Conservation (phyloP, 1,140 invertebrate genomes). For the Euura lappo region DNA sequence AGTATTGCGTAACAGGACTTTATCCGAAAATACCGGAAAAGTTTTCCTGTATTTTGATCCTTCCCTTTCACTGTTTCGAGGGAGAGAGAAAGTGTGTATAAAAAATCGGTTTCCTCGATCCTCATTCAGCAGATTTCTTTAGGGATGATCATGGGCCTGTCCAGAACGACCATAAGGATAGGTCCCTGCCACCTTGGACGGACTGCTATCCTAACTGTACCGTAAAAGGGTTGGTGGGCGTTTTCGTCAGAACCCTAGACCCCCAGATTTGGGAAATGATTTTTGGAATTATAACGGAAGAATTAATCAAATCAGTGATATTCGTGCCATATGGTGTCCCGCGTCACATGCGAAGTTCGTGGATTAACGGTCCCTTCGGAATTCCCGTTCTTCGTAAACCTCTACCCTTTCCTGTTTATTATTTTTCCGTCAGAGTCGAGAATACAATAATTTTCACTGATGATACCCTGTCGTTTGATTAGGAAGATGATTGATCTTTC, state of each 20-base stretch:
- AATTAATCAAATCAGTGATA: not conserved
- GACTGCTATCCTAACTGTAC: not conserved
- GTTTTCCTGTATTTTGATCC: too few relatives aligned
- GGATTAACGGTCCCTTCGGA: not conserved
- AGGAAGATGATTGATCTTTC: too few relatives aligned
- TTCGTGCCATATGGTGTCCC: not conserved
- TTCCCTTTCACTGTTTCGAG: too few relatives aligned
- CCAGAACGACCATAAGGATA: not conserved
- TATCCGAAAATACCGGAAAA: not conserved
- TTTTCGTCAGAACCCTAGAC: not conserved
- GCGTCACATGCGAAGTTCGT: not conserved
- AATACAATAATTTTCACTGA: too few relatives aligned
- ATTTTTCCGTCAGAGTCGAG: too few relatives aligned
- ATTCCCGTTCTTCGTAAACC: not conserved
- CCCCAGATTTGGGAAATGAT: not conserved
- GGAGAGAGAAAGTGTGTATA: not conserved
- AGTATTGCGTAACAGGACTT: constrained; percentile 11
- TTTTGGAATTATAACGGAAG: not conserved
- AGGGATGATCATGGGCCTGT: not conserved
- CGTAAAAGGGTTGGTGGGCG: not conserved
- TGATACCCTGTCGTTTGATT: too few relatives aligned
- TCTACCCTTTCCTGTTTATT: too few relatives aligned
- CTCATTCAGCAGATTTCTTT: not conserved
- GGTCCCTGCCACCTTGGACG: not conserved
- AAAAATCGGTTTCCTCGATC: not conserved